A percentile compares a stretch with the other conserved stretches of the same genome.
Conservation (phyloP, 2,113 vertebrate species). For the Trichomycterus rosablanca region DNA sequence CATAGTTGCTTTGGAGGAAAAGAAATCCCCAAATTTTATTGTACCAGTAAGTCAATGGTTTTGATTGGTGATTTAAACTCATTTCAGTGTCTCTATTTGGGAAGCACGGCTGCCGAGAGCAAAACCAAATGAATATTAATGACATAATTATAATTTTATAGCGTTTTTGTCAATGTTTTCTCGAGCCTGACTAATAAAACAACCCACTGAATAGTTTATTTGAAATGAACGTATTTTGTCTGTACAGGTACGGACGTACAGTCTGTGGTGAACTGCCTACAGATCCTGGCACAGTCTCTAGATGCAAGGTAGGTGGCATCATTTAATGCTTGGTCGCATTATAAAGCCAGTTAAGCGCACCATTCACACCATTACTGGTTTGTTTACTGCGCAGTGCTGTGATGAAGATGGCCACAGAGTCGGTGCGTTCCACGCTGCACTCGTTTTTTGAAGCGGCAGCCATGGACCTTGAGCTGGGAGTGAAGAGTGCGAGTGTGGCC, state of each 20-base stretch:
- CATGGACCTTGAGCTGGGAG: slow-evolving; percentile 80
- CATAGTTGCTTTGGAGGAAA: too few relatives aligned
- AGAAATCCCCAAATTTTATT: too few relatives aligned
- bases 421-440: slow-evolving; percentile 71
- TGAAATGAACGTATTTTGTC: slow-evolving; percentile 1
- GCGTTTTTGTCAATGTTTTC: too few relatives aligned
- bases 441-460: slow-evolving; percentile 84
- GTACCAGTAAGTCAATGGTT: too few relatives aligned
- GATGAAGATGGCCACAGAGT: slow-evolving; percentile 77
- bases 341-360: too few relatives aligned
- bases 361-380: not conserved
- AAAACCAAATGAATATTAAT: too few relatives aligned
- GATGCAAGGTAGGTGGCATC: slow-evolving; percentile 80
- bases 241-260: slow-evolving; percentile 78
- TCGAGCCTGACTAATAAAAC: too few relatives aligned
- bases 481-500: slow-evolving; percentile 78
- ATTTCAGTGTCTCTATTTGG: too few relatives aligned
- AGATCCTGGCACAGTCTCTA: slow-evolving; percentile 83
- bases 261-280: slow-evolving; percentile 84
- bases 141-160: too few relatives aligned
- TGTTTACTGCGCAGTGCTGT: slow-evolving; percentile 65
- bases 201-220: too few relatives aligned
- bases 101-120: too few relatives aligned
- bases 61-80: too few relatives aligned
- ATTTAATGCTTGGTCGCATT: slow-evolving; percentile 20